Evolutionary conservation across 2,113 vertebrate species (phyloP).

Genomic region (Perognathus longimembris): DNA sequence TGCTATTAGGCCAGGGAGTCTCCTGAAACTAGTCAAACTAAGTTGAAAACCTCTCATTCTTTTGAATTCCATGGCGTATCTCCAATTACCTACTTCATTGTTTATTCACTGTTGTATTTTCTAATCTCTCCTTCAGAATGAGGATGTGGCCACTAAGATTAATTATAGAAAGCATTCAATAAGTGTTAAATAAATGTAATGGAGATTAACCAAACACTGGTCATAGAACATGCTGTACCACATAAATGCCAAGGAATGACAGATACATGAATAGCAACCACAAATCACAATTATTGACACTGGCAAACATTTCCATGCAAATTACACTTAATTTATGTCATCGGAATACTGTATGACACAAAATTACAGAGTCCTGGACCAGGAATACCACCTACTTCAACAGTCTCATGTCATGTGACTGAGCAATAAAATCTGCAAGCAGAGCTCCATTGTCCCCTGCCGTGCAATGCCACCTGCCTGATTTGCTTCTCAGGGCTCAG

Average conservation of each 20-base stretch:
- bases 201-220: background rate
- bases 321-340: background rate
- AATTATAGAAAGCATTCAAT: background rate
- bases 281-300: background rate
- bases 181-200: background rate
- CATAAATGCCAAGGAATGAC: background rate
- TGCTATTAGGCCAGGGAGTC: background rate
- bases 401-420: background rate
- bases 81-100: background rate
- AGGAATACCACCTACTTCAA: background rate
- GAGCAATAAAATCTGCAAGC: background rate
- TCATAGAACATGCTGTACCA: background rate
- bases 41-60: background rate
- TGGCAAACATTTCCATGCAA: slow-evolving; percentile 13
- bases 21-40: background rate
- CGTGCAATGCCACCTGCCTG: background rate
- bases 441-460: background rate
- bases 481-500: background rate
- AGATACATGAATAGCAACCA: background rate
- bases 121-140: background rate
- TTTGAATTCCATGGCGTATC: background rate
- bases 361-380: background rate
- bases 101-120: background rate
- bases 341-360: background rate
- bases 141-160: background rate